Evolutionary conservation across 2,113 vertebrate species (phyloP).

Genomic region (Tylochromis polylepis): DNA sequence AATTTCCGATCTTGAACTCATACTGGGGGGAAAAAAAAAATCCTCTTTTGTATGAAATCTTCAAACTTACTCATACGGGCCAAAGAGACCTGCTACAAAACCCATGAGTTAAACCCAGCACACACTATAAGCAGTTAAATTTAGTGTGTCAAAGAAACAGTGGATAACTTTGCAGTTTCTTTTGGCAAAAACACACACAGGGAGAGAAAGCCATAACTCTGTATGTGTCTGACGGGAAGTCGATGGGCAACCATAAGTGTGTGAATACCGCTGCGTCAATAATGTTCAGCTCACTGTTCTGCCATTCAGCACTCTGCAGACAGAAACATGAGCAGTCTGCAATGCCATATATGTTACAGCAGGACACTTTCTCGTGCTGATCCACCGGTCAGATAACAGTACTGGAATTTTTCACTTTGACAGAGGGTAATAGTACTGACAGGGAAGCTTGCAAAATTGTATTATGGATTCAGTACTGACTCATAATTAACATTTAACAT

Average conservation of each 20-base stretch:
- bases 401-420: conserved; percentile 25
- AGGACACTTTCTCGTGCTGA: conserved; percentile 13
- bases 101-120: not conserved
- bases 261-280: conserved; percentile 55
- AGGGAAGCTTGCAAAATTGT: not conserved
- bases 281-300: conserved; percentile 49
- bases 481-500: not conserved
- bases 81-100: not conserved
- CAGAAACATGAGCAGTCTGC: conserved; percentile 36
- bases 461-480: not conserved
- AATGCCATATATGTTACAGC: conserved; percentile 40
- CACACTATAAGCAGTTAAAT: not conserved
- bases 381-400: conserved; percentile 24
- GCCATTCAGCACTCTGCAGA: conserved; percentile 56
- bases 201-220: conserved; percentile 39
- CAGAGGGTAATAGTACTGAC: conserved; percentile 2
- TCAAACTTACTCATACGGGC: not conserved
- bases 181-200: not conserved
- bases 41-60: not conserved
- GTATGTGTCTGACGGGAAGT: conserved; percentile 51
- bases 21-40: not conserved
- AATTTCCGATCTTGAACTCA: not conserved
- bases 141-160: not conserved
- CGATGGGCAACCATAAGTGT: conserved; percentile 55
- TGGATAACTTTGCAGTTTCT: conserved; percentile 2